Base-by-base conservation (phyloP, 2,113 vertebrate species). In the Tricholaema leucomelas region DNA sequence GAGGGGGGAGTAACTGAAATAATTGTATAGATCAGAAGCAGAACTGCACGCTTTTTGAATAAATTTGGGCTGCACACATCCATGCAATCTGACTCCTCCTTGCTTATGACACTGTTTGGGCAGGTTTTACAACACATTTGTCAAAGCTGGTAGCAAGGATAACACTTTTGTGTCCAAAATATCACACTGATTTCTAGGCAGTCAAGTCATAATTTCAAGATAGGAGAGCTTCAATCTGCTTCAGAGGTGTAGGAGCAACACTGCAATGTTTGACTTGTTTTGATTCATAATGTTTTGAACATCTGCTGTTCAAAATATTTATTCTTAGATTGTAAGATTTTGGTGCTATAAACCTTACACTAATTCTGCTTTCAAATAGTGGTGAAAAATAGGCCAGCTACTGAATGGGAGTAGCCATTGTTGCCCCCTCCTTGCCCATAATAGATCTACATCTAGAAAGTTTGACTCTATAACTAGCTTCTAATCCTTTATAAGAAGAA, bases 311-410 rank as follows among this genome's bases (percentile, higher is more conserved):
- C 36, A 63, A 63, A 66, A 28, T 50, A 10, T 15, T 77, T 73
- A 79, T 58, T 46, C 40, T 21, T 36, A 13, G 36, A 52, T 14
- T 56, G 11, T 31, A 56, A 74, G 42, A 46, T 59, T 86, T 46
- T 46, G 19, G 13, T 15, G 15, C 16, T 13, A 33, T 6, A 11
- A 85, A 73, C 6, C 8, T 73, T 72, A 40, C 63, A 30, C 40
- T 73, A 58, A 56, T 64, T 74, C 31, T 73, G 21, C 66, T 72
- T 85, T 85, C 8, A 9, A 58, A 73, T 12, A 18, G 48, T 35
- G 10, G 4, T 4, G 0, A 5, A 6, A 9, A 69, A 6, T 36
- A 85, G 36, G 6, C 7, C 40, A n/a, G 6, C 3, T 44, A 48
- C 44, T 10, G 12, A 69, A 24, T 30, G 12, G 7, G 8, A 73